Evolutionary conservation across 2,888 invertebrate genomes (phyloP), one percentile per base, ranked within the genome.

Genomic region (Orchesella flavescens): DNA sequence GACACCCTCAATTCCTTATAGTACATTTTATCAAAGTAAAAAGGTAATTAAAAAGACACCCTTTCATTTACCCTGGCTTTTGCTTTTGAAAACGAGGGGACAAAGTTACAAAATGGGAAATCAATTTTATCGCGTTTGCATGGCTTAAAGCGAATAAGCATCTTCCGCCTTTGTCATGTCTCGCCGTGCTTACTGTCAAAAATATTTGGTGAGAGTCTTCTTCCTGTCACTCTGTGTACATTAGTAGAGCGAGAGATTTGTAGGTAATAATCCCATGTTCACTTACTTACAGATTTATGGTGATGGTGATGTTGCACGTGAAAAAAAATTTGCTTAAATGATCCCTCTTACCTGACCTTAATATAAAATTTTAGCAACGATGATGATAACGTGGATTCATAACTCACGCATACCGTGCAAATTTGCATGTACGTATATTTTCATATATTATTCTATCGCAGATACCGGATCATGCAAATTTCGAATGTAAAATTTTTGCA

Each of bases 401-500:
- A n/a, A n/a, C n/a, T n/a, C n/a, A n/a, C n/a, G n/a, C n/a, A n/a
- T n/a, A n/a, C n/a, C n/a, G n/a, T n/a, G n/a, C n/a, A n/a, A n/a
- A n/a, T n/a, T n/a, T n/a, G n/a, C n/a, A n/a, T 34, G 34, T 34
- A 34, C 34, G 34, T 34, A 34, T 34, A 4, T 34, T 34, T 4
- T 34, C 34, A 34, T n/a, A n/a, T n/a, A n/a, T n/a, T n/a, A n/a
- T n/a, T 34, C 34, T 34, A 34, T n/a, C 53, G 13, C 55, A 87
- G 86, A 81, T 79, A 49, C 78, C 83, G 12, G 68, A 68, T 43
- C 86, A 87, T 73, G 82, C 82, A 57, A 23, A 84, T 17, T 78
- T 82, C 65, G 87, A 87, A 49, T 87, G 87, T 69, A 53, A 49
- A 43, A 55, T 86, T 12, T 85, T 87, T 73, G 63, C 75, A 12